phyloP scores from a whole-genome alignment of 1,140 invertebrate genomes.

The Drosophila bifasciata region DNA sequence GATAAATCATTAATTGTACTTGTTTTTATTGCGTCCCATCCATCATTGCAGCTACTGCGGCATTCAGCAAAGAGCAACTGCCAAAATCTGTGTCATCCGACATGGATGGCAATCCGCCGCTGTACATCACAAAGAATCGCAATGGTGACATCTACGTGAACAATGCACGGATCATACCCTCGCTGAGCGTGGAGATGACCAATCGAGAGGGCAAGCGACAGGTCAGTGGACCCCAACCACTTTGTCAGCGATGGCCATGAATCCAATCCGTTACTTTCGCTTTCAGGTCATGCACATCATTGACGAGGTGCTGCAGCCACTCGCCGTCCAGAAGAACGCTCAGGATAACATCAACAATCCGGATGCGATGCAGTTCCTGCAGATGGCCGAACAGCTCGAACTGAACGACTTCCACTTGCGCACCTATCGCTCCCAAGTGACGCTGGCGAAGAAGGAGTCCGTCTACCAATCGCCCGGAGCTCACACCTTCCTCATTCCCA shows the following conservation, averaged over 20 bases:
- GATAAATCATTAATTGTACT: conserved; percentile 23
- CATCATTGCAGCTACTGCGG: conserved; percentile 87
- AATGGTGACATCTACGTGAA: conserved; percentile 91
- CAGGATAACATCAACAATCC: conserved; percentile 89
- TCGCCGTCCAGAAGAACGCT: conserved; percentile 86
- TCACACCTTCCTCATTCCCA: conserved; percentile 94
- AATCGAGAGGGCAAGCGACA: conserved; percentile 87
- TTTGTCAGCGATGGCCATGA: conserved; percentile 4
- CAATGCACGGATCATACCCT: conserved; percentile 89
- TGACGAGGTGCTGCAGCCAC: conserved; percentile 91
- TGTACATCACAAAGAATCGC: conserved; percentile 90
- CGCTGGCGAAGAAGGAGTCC: conserved; percentile 88
- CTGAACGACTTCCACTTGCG: conserved; percentile 88
- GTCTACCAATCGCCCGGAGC: conserved; percentile 90
- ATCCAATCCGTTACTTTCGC: background rate
- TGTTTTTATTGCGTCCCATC: background rate
- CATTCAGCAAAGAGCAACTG: conserved; percentile 88
- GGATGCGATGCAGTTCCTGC: conserved; percentile 90
- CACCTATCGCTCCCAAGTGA: conserved; percentile 90
- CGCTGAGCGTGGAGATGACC: conserved; percentile 87
- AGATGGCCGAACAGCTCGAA: conserved; percentile 90
- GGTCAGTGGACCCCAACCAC: conserved; percentile 85
- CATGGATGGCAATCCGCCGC: conserved; percentile 90
- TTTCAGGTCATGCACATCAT: conserved; percentile 92
- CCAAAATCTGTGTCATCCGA: conserved; percentile 88